Base-by-base conservation (phyloP, 53 echinoderm and acorn worm genomes). In the Patiria pectinifera region DNA sequence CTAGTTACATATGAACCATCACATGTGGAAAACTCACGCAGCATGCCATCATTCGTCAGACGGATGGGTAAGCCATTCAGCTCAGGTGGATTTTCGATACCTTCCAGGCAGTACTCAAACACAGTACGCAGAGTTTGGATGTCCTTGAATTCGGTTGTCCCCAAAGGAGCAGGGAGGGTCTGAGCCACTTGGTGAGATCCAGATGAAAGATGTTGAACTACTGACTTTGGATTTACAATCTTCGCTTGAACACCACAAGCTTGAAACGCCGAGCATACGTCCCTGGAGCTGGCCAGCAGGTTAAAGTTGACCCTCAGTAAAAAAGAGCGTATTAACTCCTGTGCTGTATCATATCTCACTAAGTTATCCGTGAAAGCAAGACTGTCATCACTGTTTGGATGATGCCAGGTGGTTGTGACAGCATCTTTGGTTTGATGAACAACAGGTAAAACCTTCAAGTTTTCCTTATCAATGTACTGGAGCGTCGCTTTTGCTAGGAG, bases 31-130 rank as follows among this genome's bases (percentile, higher is more conserved):
- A 94, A 91, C 62, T 23, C 62, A 60, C 82, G 21, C 63, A 94
- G 18, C 72, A 23, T 72, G 48, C 10, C 72, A 72, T 94, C 94
- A 86, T 89, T 91, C 18, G 91, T 94, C n/a, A 94, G 94, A 11
- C 61, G 69, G 4, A 94, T 35, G 7, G 94, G 89, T 59, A 94
- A 53, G n/a, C 92, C 94, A 88, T 88, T 84, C 24, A 94, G 6
- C 4, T 87, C 77, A 61, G 18, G 13, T 76, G 76, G 78, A 2
- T 62, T 18, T 69, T 80, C 11, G 19, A 83, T 82, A 53, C 84
- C 90, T 0, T 63, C 75, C 0, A 90, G 80, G 85, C 93, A 90
- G 85, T 89, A 93, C 15, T 83, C 59, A 13, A 93, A 76, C 19
- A 86, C 11, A 18, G 45, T 70, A 11, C 9, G 48, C 11, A 94